Percentiles rank a stretch among this genome's conserved stretches.
Evolutionary conservation across 1,140 invertebrate genomes (phyloP).

Genomic region (Oedothorax gibbosus): DNA sequence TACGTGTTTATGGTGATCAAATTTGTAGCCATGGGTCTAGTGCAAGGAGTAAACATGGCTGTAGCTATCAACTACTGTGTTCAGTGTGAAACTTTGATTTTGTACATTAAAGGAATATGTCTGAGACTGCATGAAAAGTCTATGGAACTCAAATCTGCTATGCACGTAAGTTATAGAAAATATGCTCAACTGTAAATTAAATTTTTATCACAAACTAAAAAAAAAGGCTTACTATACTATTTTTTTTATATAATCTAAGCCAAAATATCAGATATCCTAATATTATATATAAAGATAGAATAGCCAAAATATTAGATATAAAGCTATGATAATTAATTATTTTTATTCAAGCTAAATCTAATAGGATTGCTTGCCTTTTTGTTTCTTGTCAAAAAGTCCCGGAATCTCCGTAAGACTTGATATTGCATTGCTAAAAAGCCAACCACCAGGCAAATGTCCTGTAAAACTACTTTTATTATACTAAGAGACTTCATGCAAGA

Average conservation of each 20-base stretch:
- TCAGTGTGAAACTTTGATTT: conserved; percentile 69
- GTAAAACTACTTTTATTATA: too few species aligned
- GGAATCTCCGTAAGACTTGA: too few species aligned
- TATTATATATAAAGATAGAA: too few species aligned
- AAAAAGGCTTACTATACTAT: not conserved
- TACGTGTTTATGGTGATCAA: conserved; percentile 41
- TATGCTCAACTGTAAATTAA: not conserved
- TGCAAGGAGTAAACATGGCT: conserved; percentile 63
- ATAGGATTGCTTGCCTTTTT: too few species aligned
- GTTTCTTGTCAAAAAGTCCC: too few species aligned
- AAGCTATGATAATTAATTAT: too few species aligned
- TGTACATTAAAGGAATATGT: conserved; percentile 67
- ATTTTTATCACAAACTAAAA: not conserved
- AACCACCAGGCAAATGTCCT: too few species aligned
- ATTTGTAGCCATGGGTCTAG: conserved; percentile 18
- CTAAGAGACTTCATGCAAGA: too few species aligned
- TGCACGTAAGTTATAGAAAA: conserved; percentile 67
- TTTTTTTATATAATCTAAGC: not conserved
- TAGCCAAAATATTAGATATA: too few species aligned
- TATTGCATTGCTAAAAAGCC: too few species aligned
- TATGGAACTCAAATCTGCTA: conserved; percentile 67
- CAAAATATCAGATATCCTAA: too few species aligned
- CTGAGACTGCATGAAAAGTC: conserved; percentile 68
- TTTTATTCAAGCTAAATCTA: too few species aligned
- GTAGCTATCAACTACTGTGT: conserved; percentile 69